Conservation (phyloP, 2,113 vertebrate species). For the Seriola rivoliana region DNA sequence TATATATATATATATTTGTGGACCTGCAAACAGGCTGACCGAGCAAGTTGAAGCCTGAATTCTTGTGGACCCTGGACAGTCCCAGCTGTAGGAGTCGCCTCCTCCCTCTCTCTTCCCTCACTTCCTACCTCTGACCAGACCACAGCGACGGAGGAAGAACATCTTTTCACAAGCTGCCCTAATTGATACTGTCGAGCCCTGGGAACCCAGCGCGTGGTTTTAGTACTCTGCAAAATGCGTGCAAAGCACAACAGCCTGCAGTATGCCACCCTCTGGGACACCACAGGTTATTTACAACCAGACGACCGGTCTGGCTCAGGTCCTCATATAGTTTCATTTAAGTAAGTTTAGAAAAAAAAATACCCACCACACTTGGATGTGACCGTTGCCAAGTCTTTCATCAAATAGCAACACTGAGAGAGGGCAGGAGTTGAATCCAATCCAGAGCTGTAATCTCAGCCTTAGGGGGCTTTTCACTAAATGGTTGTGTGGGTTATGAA, state of each 20-base stretch:
- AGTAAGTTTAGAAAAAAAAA: conserved; percentile 36
- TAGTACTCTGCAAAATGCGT: conserved; percentile 60
- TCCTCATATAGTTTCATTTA: conserved; percentile 61
- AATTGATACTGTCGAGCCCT: conserved; percentile 72
- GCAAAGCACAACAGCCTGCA: conserved; percentile 66
- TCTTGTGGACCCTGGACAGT: conserved; percentile 2
- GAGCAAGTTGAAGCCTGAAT: conserved; percentile 24
- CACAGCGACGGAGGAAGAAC: conserved; percentile 60
- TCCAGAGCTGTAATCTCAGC: conserved; percentile 67
- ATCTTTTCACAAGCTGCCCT: conserved; percentile 74
- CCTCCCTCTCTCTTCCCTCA: conserved; percentile 31
- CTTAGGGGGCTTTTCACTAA: conserved; percentile 52
- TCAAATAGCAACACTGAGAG: conserved; percentile 50
- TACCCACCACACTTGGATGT: conserved; percentile 39
- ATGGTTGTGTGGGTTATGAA: conserved; percentile 55
- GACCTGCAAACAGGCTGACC: not conserved
- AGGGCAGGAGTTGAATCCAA: conserved; percentile 62
- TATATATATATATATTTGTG: too few species aligned
- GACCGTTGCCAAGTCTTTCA: conserved; percentile 60
- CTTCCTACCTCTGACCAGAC: conserved; percentile 71
- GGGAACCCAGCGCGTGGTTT: conserved; percentile 68
- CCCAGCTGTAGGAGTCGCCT: conserved; percentile 20
- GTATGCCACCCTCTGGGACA: conserved; percentile 73
- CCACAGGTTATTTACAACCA: conserved; percentile 75
- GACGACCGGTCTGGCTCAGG: conserved; percentile 60